These are phyloP conservation scores for Hyppa rectilinea DNA, from an alignment of 2,888 invertebrate species.

Conservation along the genomic window DNA sequence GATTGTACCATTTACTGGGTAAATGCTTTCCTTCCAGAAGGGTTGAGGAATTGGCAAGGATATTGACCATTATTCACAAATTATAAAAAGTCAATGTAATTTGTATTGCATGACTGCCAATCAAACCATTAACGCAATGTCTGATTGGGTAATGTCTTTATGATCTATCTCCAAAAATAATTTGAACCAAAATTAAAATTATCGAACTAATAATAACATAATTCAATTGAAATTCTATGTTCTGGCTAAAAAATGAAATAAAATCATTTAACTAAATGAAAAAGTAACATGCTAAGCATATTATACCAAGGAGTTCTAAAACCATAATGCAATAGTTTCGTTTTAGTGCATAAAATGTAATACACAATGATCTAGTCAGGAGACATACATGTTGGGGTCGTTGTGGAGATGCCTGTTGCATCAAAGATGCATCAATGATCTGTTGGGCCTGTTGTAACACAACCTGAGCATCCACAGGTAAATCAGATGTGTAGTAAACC, in stretches of 20 bases:
- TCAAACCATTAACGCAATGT: constrained; percentile 1
- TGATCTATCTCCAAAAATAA: constrained; percentile 1
- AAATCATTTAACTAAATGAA: constrained; percentile 66
- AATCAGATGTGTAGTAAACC: constrained; percentile 91
- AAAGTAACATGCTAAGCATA: constrained; percentile 82
- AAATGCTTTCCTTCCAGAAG: constrained; percentile 6
- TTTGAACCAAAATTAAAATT: constrained; percentile 3
- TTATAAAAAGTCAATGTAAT: background rate
- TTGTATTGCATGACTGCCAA: constrained; percentile 18
- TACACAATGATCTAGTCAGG: constrained; percentile 75
- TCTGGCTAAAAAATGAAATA: constrained; percentile 40
- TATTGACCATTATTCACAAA: background rate
- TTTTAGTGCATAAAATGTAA: constrained; percentile 73
- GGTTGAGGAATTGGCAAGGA: background rate
- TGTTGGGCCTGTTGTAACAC: constrained; percentile 90
- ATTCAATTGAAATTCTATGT: constrained; percentile 18
- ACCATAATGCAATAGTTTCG: constrained; percentile 70
- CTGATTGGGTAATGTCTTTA: too few species aligned
- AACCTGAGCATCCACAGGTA: constrained; percentile 90
- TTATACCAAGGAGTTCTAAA: constrained; percentile 70
- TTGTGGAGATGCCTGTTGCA: constrained; percentile 89
- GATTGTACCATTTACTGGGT: constrained; percentile 4
- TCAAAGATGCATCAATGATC: constrained; percentile 90
- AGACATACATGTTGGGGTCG: constrained; percentile 90
- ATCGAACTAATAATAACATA: constrained; percentile 17